phyloP scores from a whole-genome alignment of 2,888 invertebrate genomes.

The Eulithis testata region DNA sequence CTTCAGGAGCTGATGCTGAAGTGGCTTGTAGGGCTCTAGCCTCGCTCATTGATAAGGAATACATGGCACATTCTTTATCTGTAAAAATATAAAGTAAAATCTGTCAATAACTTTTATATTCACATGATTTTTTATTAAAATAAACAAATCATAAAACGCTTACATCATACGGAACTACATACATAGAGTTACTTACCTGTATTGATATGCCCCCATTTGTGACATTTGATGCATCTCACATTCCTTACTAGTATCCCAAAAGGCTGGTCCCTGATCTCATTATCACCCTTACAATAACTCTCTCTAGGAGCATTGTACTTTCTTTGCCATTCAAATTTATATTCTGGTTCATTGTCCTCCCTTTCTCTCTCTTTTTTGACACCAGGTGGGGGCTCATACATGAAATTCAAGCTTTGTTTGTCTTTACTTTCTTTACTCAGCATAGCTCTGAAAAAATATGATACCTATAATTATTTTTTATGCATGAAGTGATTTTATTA shows the following conservation, averaged over 20 bases:
- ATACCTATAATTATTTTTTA: too few species aligned
- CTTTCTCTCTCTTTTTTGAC: constrained; percentile 96
- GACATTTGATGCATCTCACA: constrained; percentile 99
- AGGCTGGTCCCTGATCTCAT: constrained; percentile 98
- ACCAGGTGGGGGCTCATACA: constrained; percentile 99
- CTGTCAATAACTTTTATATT: too few species aligned
- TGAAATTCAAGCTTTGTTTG: constrained; percentile 98
- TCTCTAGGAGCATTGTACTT: constrained; percentile 99
- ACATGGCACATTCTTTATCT: constrained; percentile 98
- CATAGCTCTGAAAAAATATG: constrained; percentile 88
- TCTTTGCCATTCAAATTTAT: constrained; percentile 99
- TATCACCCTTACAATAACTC: constrained; percentile 98
- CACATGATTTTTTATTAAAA: too few species aligned
- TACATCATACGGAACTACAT: too few species aligned
- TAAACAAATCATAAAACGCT: too few species aligned
- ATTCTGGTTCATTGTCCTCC: constrained; percentile 97
- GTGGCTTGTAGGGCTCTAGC: constrained; percentile 89
- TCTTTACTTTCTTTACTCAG: constrained; percentile 99
- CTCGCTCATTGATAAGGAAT: constrained; percentile 92
- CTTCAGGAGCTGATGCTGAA: constrained; percentile 87
- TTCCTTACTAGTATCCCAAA: constrained; percentile 99
- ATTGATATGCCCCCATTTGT: constrained; percentile 99
- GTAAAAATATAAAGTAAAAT: constrained; percentile 42
- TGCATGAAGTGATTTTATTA: too few species aligned
- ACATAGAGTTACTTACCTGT: constrained; percentile 83